Conservation (phyloP, 2,113 vertebrate genomes). For the Mionectes macconnelli region DNA sequence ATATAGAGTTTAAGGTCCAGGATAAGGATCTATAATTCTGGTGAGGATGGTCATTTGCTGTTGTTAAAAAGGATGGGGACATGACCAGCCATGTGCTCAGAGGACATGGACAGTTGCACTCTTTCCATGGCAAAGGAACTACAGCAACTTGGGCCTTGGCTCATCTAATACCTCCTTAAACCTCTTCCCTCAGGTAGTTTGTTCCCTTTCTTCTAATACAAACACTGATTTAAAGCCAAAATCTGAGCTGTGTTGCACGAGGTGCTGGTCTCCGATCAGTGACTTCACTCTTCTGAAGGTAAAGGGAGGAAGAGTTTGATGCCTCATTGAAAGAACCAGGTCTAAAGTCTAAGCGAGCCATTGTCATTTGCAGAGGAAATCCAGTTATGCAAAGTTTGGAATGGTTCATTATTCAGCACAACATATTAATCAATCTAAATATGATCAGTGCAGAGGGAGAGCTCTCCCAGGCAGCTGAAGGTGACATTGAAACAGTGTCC, state of each 20-base stretch:
- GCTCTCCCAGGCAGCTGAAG: neutral
- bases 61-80: neutral
- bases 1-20: neutral
- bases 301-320: neutral
- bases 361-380: neutral
- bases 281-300: neutral
- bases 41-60: neutral
- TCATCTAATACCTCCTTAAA: neutral
- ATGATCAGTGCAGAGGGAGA: conserved; percentile 19
- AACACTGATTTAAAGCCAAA: neutral
- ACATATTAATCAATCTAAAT: conserved; percentile 60
- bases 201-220: neutral
- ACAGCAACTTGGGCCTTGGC: neutral
- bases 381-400: neutral
- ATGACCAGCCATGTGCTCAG: neutral
- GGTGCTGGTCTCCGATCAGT: neutral
- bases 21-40: neutral
- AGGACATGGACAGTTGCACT: neutral
- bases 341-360: neutral
- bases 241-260: neutral
- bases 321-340: neutral
- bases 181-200: neutral
- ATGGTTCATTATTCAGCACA: conserved; percentile 40
- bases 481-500: neutral
- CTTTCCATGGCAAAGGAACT: neutral